Evolutionary conservation across 2,888 invertebrate species (phyloP).

Genomic region (Tetheella fluctuosa): DNA sequence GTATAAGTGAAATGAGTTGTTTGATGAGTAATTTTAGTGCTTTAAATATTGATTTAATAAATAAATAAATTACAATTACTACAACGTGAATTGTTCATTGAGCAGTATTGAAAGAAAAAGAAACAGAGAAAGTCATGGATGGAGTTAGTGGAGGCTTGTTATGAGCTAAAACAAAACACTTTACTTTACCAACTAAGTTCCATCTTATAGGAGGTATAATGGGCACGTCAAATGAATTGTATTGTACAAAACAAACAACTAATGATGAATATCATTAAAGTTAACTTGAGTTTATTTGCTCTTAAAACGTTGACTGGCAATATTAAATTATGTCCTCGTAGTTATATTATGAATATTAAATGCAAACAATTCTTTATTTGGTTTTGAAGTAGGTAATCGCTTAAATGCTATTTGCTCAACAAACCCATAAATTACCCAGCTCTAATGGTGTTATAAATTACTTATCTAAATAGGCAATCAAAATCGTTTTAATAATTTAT

Average conservation of each 20-base stretch:
- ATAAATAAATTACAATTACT: too few species aligned
- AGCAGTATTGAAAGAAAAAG: too few species aligned
- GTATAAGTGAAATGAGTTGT: not conserved
- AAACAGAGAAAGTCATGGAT: too few species aligned
- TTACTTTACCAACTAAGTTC: too few species aligned
- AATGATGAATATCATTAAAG: not conserved
- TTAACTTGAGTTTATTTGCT: conserved; percentile 10
- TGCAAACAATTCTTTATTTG: conserved; percentile 4
- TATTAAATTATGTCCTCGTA: conserved; percentile 9
- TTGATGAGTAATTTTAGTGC: not conserved
- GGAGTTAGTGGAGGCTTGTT: too few species aligned
- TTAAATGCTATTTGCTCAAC: conserved; percentile 10
- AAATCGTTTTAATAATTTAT: conserved; percentile 33
- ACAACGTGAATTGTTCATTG: too few species aligned
- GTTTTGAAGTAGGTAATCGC: not conserved
- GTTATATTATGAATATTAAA: not conserved
- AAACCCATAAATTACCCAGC: conserved; percentile 7
- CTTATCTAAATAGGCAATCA: conserved; percentile 40
- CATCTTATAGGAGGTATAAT: not conserved
- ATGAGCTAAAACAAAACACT: too few species aligned
- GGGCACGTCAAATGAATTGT: not conserved
- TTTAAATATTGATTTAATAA: too few species aligned
- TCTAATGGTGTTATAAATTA: conserved; percentile 25
- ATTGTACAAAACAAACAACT: not conserved
- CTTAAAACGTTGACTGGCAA: not conserved